Conservation (phyloP, 53 echinoderm and acorn worm species). For the Mesocentrotus franciscanus region DNA sequence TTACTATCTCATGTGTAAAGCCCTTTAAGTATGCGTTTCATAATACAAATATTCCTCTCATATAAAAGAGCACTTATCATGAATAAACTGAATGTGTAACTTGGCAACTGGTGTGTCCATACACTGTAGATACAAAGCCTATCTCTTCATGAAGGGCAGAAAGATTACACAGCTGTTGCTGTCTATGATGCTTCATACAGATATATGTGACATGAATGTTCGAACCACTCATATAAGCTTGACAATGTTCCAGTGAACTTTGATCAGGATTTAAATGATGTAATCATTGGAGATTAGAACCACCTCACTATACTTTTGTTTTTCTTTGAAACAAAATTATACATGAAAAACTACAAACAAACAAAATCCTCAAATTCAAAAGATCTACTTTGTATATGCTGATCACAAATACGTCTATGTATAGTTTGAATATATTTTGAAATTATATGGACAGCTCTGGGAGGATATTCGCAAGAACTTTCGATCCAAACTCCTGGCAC, state of each 20-base stretch:
- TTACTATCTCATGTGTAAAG: too few species aligned
- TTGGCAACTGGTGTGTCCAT: neutral
- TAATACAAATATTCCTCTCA: neutral
- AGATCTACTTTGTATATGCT: too few species aligned
- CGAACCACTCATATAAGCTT: neutral
- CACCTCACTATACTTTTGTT: neutral
- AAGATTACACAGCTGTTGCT: constrained; percentile 24
- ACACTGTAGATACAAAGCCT: neutral
- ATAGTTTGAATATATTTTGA: too few species aligned
- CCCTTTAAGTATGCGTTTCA: too few species aligned
- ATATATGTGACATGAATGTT: constrained; percentile 9
- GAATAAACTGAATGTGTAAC: neutral
- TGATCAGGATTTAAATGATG: neutral
- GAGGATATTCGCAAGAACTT: too few species aligned
- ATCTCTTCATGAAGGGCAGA: neutral
- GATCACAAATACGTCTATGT: too few species aligned
- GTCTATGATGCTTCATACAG: neutral
- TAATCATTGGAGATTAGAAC: neutral
- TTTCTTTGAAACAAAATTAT: neutral
- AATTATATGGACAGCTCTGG: too few species aligned
- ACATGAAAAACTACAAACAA: too few species aligned
- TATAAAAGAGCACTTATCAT: neutral
- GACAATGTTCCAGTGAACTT: neutral
- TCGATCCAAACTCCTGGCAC: too few species aligned
- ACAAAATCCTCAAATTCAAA: too few species aligned